phyloP scores from a whole-genome alignment of 2,888 invertebrate genomes.

The Ophion ellenae region DNA sequence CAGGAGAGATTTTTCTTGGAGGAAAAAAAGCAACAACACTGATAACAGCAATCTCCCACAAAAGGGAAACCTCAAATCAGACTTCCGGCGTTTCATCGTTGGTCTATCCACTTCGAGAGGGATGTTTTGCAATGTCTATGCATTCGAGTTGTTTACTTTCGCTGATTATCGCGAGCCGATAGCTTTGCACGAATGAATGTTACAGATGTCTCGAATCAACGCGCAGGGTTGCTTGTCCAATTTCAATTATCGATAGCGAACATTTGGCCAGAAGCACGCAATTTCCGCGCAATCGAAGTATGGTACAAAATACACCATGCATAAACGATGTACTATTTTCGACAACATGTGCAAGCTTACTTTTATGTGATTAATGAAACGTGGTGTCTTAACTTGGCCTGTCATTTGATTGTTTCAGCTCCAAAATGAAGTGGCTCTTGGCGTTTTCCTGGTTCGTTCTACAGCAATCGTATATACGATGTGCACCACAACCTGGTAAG shows the following conservation, averaged over 20 bases:
- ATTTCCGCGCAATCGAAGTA: not conserved
- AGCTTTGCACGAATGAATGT: not conserved
- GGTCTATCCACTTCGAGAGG: not conserved
- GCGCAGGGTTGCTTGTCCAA: too few species aligned
- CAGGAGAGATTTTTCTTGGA: constrained; percentile 44
- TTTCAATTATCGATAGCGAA: too few species aligned
- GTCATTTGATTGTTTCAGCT: constrained; percentile 71
- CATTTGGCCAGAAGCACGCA: too few species aligned
- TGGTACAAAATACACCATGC: not conserved
- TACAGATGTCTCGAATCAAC: not conserved
- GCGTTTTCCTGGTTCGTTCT: constrained; percentile 77
- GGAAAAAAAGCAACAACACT: not conserved
- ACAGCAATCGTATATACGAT: constrained; percentile 77
- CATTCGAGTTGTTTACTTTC: not conserved
- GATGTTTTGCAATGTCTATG: not conserved
- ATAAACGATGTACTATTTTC: too few species aligned
- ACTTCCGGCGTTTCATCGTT: constrained; percentile 17
- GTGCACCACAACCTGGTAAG: constrained; percentile 77
- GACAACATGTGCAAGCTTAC: not conserved
- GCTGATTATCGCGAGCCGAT: not conserved
- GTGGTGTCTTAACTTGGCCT: not conserved
- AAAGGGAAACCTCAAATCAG: constrained; percentile 33
- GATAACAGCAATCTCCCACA: not conserved
- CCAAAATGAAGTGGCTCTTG: constrained; percentile 81
- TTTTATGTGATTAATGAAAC: not conserved